Base-by-base conservation (phyloP, 2,797 vertebrate genomes). In the Rousettus madagascariensis region DNA sequence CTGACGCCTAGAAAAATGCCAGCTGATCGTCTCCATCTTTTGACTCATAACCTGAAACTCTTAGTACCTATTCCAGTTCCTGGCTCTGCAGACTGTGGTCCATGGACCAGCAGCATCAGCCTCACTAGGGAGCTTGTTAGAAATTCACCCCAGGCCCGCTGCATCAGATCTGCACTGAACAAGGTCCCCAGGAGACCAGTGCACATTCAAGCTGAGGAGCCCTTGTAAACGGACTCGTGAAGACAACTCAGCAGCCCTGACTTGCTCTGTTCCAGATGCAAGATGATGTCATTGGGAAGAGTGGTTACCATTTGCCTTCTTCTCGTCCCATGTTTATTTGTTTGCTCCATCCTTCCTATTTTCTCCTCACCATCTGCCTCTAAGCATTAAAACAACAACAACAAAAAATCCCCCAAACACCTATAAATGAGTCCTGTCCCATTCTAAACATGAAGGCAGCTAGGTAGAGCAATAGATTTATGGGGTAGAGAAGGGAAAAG, bases 331-430 rank as follows among this genome's bases (percentile, higher is more conserved):
- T 2, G 5, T 9, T 43, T 74, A 95, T 51, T 86, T 69, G 20
- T 88, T 68, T 65, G 51, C 49, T 57, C 69, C 28, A 53, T 3
- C 15, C 33, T 66, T 86, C 51, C 55, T 33, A 66, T 78, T 83
- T 94, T 53, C 90, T 85, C 59, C 51, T 69, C 69, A 15, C 19
- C 74, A 66, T 83, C 92, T 94, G 63, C 55, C 92, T 90, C 55
- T 78, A 72, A 83, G 78, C 46, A 36, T 26, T 82, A 15, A 5
- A 61, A 51, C 77, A 87, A 63, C 41, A 59, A 46, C 49, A 49
- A 49, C 49, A 49, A 49, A 2, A 49, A 43, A 49, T 68, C 43
- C 53, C 41, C 88, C 22, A 7, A 78, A 83, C 36, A 74, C 55
- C 53, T 75, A 79, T 75, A 75, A 38, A 46, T 0, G 0, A 46